A percentile compares a stretch with the other conserved stretches of the same genome.
phyloP scores from a whole-genome alignment of 2,113 vertebrate genomes.

The Ptychochromis oligacanthus region DNA sequence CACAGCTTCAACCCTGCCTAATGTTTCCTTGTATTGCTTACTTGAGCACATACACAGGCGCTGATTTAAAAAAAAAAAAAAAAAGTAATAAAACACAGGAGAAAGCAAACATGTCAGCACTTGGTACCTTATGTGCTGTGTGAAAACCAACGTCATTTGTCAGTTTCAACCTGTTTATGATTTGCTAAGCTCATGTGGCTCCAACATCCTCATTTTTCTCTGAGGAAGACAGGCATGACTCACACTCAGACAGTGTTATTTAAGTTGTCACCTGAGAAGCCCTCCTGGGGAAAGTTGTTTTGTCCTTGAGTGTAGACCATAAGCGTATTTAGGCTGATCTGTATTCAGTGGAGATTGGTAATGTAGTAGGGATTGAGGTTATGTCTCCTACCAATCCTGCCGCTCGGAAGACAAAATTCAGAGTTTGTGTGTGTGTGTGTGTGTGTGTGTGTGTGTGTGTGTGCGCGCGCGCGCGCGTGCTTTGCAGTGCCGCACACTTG shows the following conservation, averaged over 20 bases:
- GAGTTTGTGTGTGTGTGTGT: neutral
- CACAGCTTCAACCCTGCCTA: neutral
- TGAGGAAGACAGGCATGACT: conserved; percentile 46
- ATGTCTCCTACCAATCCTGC: conserved; percentile 18
- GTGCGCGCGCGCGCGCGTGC: neutral
- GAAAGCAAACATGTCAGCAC: neutral
- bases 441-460: neutral
- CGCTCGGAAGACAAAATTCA: conserved; percentile 10
- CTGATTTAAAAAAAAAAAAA: neutral
- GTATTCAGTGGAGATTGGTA: conserved; percentile 54
- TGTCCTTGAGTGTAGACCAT: conserved; percentile 48
- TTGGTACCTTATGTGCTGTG: neutral
- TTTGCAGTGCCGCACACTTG: neutral
- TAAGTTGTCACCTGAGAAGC: conserved; percentile 55
- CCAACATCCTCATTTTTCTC: conserved; percentile 44
- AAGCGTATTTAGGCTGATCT: conserved; percentile 54
- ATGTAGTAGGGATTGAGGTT: conserved; percentile 55
- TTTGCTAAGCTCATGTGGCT: conserved; percentile 30
- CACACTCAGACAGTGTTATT: conserved; percentile 43
- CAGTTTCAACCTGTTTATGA: conserved; percentile 18
- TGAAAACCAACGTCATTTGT: neutral
- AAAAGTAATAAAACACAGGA: neutral
- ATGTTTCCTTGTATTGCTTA: neutral
- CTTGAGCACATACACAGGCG: neutral
- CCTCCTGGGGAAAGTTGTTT: conserved; percentile 55